Conservation (phyloP, 1,140 invertebrate genomes). For the Dreissena polymorpha region DNA sequence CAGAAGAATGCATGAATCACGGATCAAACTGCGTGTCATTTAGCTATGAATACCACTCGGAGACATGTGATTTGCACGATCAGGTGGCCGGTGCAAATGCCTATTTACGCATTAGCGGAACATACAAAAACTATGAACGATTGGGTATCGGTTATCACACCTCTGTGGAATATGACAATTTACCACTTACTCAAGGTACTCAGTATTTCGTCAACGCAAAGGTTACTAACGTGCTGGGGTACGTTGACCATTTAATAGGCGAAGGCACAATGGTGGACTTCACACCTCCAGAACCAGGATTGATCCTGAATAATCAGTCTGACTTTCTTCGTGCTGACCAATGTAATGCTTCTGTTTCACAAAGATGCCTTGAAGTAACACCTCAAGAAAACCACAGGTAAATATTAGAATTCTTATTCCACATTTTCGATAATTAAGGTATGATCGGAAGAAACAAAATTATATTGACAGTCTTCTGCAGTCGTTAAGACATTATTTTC, state of each 20-base stretch:
- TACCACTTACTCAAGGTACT: constrained; percentile 21
- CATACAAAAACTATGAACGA: constrained; percentile 46
- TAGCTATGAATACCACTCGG: constrained; percentile 36
- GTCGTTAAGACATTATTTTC: too few species aligned
- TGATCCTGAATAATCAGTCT: background rate
- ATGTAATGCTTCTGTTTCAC: constrained; percentile 30
- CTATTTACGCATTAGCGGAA: constrained; percentile 24
- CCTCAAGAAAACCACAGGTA: constrained; percentile 40
- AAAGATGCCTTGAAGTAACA: constrained; percentile 32
- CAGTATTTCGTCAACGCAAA: constrained; percentile 27
- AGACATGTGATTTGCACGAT: constrained; percentile 43
- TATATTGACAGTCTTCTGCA: too few species aligned
- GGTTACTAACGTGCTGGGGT: constrained; percentile 20
- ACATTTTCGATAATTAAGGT: too few species aligned
- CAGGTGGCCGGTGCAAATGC: constrained; percentile 26
- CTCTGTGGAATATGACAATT: constrained; percentile 9
- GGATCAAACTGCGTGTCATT: constrained; percentile 40
- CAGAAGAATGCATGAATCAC: constrained; percentile 12
- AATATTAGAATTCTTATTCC: too few species aligned
- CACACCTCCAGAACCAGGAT: constrained; percentile 37
- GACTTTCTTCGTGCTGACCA: constrained; percentile 14
- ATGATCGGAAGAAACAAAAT: too few species aligned
- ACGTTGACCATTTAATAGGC: constrained; percentile 7
- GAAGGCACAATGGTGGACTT: constrained; percentile 40
- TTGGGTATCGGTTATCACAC: constrained; percentile 28